These are phyloP conservation scores for Hypocryptadius cinnamomeus DNA, from an alignment of 2,113 vertebrate genomes.

Conservation along the genomic window DNA sequence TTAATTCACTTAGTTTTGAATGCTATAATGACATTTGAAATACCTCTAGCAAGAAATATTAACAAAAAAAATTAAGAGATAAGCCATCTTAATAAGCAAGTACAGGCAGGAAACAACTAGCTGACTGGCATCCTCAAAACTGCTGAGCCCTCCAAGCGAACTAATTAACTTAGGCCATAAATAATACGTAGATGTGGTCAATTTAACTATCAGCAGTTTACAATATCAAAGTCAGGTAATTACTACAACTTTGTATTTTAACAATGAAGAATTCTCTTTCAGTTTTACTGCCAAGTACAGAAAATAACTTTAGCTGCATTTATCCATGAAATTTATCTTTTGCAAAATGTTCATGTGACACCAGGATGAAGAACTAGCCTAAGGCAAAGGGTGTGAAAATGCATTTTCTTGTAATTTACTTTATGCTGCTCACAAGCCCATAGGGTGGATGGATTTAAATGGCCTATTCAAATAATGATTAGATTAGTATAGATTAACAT, in stretches of 20 bases:
- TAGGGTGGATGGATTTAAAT: neutral
- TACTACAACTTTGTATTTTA: neutral
- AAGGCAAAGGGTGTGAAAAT: neutral
- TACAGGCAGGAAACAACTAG: neutral
- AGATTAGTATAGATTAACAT: neutral
- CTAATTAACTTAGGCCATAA: slow-evolving; percentile 10
- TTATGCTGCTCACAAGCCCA: neutral
- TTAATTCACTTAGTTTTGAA: neutral
- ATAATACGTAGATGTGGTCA: neutral
- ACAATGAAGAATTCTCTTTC: neutral
- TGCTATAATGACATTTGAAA: neutral
- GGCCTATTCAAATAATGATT: neutral
- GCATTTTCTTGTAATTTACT: neutral
- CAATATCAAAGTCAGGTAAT: slow-evolving; percentile 5
- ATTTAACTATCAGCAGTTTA: slow-evolving; percentile 11
- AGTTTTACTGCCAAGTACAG: neutral
- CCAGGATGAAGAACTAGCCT: neutral
- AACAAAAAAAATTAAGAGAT: neutral
- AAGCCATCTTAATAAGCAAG: neutral
- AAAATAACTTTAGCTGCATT: neutral
- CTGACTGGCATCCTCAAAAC: neutral
- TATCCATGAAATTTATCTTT: neutral
- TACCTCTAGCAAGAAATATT: neutral
- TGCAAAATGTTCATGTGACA: neutral
- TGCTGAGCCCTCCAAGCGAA: neutral